Base-by-base conservation (phyloP, 1,140 invertebrate species). In the Psilanteris sp. region DNA sequence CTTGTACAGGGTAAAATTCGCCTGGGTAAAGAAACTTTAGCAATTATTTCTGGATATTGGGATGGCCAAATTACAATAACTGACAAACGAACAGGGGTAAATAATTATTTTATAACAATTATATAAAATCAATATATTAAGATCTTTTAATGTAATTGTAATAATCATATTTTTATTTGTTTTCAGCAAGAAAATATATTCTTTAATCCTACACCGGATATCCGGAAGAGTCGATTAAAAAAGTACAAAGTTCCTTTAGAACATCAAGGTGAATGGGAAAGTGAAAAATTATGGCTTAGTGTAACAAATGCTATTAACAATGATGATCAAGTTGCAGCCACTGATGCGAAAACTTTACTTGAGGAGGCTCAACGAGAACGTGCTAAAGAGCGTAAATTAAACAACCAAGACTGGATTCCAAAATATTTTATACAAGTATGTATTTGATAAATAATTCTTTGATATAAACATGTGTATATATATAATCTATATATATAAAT, bases 21-120 rank as follows among this genome's bases (percentile, higher is more conserved):
- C 80, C 88, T 96, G 13, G 95, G 96, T 3, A 95, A 96, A 80
- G 96, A 98, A 79, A 96, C 95, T 0, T 80, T 98, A 14, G 94
- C 95, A 4, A 93, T 91, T 0, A 88, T 98, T 14, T 94, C 94
- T 6, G 97, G 97, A 0, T 95, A 97, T 82, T 98, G 97, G 97
- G 97, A 98, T 88, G 93, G 94, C 41, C 91, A 92, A 81, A 95
- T 97, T 52, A 91, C 90, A 66, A 92, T 97, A 64, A 94, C 93
- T 79, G 96, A 97, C 80, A 92, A 93, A 80, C 88, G 91, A 78
- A 93, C 91, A 8, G 93, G 90, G 55, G 92, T 92, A 87, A n/a
- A n/a, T n/a, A n/a, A n/a, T n/a, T n/a, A n/a, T n/a, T n/a, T n/a
- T n/a, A n/a, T n/a, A n/a, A n/a, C n/a, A n/a, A n/a, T n/a, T n/a